Conservation (phyloP, 2,888 invertebrate species). For the Anagyrus pseudococci region DNA sequence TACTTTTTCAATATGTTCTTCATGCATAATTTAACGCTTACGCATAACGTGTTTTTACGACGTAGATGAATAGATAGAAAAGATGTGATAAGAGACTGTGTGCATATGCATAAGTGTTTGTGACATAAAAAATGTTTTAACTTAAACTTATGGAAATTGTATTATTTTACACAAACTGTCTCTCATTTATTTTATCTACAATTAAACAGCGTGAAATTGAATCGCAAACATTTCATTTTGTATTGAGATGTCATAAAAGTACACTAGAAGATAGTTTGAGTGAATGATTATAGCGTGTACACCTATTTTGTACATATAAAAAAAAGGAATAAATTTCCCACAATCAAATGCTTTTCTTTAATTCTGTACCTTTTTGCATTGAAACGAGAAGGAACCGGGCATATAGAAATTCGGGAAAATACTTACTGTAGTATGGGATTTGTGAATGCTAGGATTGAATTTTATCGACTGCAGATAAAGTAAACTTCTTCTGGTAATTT, state of each 20-base stretch:
- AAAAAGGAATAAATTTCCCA: constrained; percentile 59
- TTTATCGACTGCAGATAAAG: no score
- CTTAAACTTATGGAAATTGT: constrained; percentile 19
- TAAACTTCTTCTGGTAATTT: no score
- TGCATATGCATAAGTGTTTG: constrained; percentile 25
- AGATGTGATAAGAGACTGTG: no score
- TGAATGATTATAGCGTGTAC: constrained; percentile 54
- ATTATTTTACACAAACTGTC: constrained; percentile 5
- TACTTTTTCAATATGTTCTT: no score
- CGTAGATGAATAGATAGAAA: constrained; percentile 22
- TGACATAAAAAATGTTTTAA: constrained; percentile 20
- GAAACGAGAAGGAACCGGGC: no score
- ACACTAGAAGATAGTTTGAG: constrained; percentile 18
- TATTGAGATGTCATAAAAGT: constrained; percentile 25
- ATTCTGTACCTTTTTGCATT: no score
- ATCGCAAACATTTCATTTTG: neutral
- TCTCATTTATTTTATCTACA: neutral
- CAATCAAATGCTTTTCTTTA: constrained; percentile 25
- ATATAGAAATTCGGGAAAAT: no score
- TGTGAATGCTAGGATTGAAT: no score
- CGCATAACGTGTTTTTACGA: no score
- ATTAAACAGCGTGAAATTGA: constrained; percentile 6
- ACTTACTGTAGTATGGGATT: no score
- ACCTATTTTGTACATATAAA: constrained; percentile 62
- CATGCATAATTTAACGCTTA: no score